phyloP scores from a whole-genome alignment of 2,113 vertebrate genomes.

The Entosphenus tridentatus region DNA sequence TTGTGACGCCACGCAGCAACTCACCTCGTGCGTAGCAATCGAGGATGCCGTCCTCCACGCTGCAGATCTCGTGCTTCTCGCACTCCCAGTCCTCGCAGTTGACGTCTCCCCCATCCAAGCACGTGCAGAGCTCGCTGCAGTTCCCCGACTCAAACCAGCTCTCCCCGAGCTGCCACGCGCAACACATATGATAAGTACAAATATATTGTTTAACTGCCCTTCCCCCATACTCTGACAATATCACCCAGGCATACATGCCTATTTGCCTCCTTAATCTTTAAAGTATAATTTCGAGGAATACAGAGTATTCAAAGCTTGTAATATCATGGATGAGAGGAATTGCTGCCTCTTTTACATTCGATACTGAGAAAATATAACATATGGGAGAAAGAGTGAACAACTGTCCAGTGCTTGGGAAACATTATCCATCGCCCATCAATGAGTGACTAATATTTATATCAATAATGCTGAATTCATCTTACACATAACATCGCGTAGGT shows the following conservation, averaged over 20 bases:
- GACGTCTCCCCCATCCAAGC: conserved; percentile 19
- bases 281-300: no score
- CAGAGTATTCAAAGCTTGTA: background rate
- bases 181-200: background rate
- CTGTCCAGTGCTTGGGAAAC: no score
- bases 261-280: no score
- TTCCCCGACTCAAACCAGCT: conserved; percentile 30
- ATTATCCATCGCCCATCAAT: no score
- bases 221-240: background rate
- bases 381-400: no score
- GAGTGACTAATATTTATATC: no score
- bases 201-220: background rate
- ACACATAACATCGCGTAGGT: no score
- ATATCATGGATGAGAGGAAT: background rate
- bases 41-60: conserved; percentile 33
- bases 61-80: conserved; percentile 37
- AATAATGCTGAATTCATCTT: no score
- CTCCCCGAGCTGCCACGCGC: conserved; percentile 26
- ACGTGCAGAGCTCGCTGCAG: conserved; percentile 43
- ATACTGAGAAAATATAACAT: no score
- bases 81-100: conserved; percentile 39
- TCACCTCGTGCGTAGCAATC: conserved; percentile 47
- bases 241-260: no score
- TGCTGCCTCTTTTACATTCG: no score
- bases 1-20: conserved; percentile 8